phyloP scores from a whole-genome alignment of 2,797 vertebrate species.

The Galaxias olidus region DNA sequence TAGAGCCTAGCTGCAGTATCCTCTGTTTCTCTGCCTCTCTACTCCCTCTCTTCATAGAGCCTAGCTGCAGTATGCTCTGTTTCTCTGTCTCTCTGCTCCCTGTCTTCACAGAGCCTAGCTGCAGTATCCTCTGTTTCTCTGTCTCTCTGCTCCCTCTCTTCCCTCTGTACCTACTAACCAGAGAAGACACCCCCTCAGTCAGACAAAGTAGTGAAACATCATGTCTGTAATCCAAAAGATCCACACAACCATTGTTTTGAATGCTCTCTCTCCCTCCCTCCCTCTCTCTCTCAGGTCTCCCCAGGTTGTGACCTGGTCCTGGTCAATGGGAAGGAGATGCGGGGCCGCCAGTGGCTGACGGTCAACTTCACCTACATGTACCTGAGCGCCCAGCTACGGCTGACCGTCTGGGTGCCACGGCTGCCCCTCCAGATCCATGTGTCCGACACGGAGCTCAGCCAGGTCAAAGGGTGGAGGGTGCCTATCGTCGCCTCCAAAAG shows the following conservation, averaged over 20 bases:
- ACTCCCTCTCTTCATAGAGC: too few species aligned
- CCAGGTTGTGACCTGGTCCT: constrained; percentile 85
- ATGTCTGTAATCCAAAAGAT: too few species aligned
- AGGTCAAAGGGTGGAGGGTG: constrained; percentile 96
- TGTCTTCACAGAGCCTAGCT: too few species aligned
- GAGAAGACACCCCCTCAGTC: background rate
- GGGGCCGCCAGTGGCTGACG: constrained; percentile 83
- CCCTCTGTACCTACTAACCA: too few species aligned
- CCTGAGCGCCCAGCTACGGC: constrained; percentile 86
- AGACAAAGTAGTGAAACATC: background rate
- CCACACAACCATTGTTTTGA: too few species aligned
- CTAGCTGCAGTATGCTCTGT: too few species aligned
- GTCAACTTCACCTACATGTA: constrained; percentile 95
- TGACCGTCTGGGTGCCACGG: constrained; percentile 90
- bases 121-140: too few species aligned
- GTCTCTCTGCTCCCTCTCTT: too few species aligned
- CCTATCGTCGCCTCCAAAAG: constrained; percentile 88
- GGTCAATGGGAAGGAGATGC: constrained; percentile 95
- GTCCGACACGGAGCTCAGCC: constrained; percentile 92
- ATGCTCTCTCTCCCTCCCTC: constrained; percentile 6
- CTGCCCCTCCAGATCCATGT: constrained; percentile 93
- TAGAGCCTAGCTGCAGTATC: too few species aligned
- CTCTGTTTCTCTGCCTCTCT: too few species aligned
- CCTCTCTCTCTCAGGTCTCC: constrained; percentile 78
- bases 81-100: too few species aligned